Base-by-base conservation (phyloP, 1,140 invertebrate species). In the Neodiprion pinetum region DNA sequence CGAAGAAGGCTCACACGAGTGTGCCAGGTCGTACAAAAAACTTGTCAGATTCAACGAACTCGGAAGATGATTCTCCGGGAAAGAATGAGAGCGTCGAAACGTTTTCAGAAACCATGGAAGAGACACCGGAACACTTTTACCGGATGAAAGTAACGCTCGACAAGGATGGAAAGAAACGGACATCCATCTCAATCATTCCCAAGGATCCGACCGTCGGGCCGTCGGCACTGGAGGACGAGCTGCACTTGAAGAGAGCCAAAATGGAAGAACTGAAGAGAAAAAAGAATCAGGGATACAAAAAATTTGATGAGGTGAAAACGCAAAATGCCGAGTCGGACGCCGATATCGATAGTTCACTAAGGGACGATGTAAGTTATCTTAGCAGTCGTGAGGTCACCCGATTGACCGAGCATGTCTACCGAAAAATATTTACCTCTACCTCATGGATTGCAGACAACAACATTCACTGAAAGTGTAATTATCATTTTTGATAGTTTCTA, bases 391-490 rank as follows among this genome's bases (percentile, higher is more conserved):
- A 77, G 65, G 75, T 71, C 21, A 9, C 77, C 71, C 74, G 79
- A 21, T 69, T 84, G 67, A 80, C 77, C 12, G 74, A 82, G 66
- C 80, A 81, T 23, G 75, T 68, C 12, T 79, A 79, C 7, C 80
- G 66, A 72, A 78, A 85, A 47, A 73, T 78, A 49, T 76, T 80
- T 5, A 79, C 82, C 5, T 73, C 81, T 23, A 71, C 82, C 65
- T 80, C 83, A 14, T 85, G 80, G 82, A 77, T 82, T 28, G 80
- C 80, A 9, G 77, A 84, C 73, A 82, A 80, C 70, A 80, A 85
- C 40, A 77, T 80, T 74, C 79, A 78, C 61, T 83, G 73, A 84
- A 61, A 61, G 53, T 61, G 53, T 61, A 61, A 61, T 61, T 61
- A 61, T 61, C n/a, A 61, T 61, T 61, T 61, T 17, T 17, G 53